These are phyloP conservation scores for Oopsacas minuta DNA, from an alignment of 37 sponge, comb jelly and placozoan genomes.

Conservation along the genomic window DNA sequence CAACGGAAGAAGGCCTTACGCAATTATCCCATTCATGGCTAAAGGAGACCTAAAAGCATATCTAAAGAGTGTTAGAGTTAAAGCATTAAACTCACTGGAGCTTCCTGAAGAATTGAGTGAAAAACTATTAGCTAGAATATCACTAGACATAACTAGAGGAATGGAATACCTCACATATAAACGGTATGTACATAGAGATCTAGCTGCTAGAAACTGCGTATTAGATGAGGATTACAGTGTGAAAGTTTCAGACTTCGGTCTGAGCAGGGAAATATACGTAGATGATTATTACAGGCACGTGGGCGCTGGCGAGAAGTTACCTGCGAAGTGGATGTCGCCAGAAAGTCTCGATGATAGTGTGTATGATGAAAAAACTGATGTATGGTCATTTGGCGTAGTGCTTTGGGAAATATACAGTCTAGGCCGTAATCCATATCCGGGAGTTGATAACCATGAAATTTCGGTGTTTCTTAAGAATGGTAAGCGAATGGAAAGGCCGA, in stretches of 20 bases:
- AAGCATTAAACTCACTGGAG: neutral
- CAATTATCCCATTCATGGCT: neutral
- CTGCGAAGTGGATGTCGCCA: constrained; percentile 2
- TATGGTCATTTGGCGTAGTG: neutral
- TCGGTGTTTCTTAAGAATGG: neutral
- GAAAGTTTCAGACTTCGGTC: constrained; percentile 6
- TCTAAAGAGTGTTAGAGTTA: neutral
- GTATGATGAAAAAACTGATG: neutral
- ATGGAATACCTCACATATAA: neutral
- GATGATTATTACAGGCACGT: neutral
- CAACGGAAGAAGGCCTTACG: neutral
- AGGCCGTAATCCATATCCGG: neutral
- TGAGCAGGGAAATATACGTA: neutral
- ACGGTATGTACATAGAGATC: constrained; percentile 15
- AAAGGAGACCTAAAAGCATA: neutral
- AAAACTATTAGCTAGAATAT: neutral
- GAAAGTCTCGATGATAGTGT: neutral
- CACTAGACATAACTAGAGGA: neutral
- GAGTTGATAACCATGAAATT: neutral
- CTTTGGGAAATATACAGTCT: constrained; percentile 15
- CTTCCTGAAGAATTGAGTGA: neutral
- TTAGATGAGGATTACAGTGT: neutral
- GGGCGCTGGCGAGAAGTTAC: neutral
- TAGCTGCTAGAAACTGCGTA: neutral
- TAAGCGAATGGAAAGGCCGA: neutral